A percentile compares a stretch with the other conserved stretches of the same genome.
Evolutionary conservation across 2,888 invertebrate genomes (phyloP).

Genomic region (Cheilosia vernalis): DNA sequence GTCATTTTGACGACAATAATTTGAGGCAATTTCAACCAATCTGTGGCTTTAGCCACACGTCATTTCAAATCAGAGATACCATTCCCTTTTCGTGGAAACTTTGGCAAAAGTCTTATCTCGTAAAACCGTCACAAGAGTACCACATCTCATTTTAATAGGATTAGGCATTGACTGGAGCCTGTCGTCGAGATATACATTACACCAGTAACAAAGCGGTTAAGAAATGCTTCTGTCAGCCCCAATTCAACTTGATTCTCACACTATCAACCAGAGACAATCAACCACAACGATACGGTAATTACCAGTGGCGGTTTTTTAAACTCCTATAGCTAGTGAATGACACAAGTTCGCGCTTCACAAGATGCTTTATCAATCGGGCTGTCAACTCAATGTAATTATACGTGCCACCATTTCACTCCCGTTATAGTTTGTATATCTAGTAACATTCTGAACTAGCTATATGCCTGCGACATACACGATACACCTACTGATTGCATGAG

Average conservation of each 20-base stretch:
- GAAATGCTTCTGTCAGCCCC: conserved; percentile 13
- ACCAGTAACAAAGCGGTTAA: conserved; percentile 7
- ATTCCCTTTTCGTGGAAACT: too few species aligned
- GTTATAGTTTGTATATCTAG: conserved; percentile 3
- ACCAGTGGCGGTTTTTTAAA: conserved; percentile 22
- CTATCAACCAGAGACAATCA: not conserved
- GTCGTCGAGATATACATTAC: too few species aligned
- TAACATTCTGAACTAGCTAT: not conserved
- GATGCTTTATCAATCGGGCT: conserved; percentile 49
- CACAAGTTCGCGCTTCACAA: conserved; percentile 37
- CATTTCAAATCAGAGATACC: too few species aligned
- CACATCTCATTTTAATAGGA: too few species aligned
- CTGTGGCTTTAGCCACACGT: too few species aligned
- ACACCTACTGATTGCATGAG: conserved; percentile 9
- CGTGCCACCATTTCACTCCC: conserved; percentile 25
- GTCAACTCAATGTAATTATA: conserved; percentile 60
- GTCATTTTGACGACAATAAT: too few species aligned
- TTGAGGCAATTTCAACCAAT: too few species aligned
- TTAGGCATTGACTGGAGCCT: not conserved
- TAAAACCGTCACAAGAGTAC: too few species aligned
- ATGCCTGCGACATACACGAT: not conserved
- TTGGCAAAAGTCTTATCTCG: too few species aligned
- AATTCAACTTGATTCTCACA: conserved; percentile 12
- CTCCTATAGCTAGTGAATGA: conserved; percentile 31
- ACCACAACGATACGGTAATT: conserved; percentile 18